phyloP scores from a whole-genome alignment of 2,113 vertebrate genomes.

The Scomber scombrus region DNA sequence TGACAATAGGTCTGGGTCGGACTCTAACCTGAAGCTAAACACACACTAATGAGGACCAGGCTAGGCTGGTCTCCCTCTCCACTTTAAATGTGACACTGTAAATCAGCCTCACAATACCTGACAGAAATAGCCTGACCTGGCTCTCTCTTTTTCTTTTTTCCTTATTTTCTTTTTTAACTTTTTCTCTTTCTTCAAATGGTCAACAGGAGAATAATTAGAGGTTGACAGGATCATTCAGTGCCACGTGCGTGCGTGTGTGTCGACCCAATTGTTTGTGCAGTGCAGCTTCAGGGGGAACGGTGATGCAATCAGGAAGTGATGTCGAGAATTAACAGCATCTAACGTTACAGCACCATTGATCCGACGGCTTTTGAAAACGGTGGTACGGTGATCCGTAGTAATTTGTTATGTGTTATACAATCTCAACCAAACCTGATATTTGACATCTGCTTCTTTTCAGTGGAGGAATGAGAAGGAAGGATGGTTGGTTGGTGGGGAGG shows the following conservation, averaged over 20 bases:
- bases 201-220: constrained; percentile 54
- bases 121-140: constrained; percentile 66
- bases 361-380: constrained; percentile 65
- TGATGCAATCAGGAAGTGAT: constrained; percentile 75
- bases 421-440: constrained; percentile 60
- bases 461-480: not conserved
- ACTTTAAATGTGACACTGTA: constrained; percentile 71
- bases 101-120: constrained; percentile 72
- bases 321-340: constrained; percentile 65
- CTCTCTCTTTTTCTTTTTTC: not conserved
- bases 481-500: not conserved
- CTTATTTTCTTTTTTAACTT: not conserved
- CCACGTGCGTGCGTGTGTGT: not conserved
- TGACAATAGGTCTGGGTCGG: constrained; percentile 75
- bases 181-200: constrained; percentile 14
- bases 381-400: constrained; percentile 49
- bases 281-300: constrained; percentile 32
- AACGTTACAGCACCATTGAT: constrained; percentile 67
- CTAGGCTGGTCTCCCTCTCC: constrained; percentile 29
- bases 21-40: constrained; percentile 73
- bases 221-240: constrained; percentile 7
- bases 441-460: constrained; percentile 81
- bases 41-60: constrained; percentile 81
- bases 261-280: constrained; percentile 55
- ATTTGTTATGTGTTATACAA: constrained; percentile 70